phyloP scores from a whole-genome alignment of 2,113 vertebrate genomes.

The cat (Felis catus) region DNA sequence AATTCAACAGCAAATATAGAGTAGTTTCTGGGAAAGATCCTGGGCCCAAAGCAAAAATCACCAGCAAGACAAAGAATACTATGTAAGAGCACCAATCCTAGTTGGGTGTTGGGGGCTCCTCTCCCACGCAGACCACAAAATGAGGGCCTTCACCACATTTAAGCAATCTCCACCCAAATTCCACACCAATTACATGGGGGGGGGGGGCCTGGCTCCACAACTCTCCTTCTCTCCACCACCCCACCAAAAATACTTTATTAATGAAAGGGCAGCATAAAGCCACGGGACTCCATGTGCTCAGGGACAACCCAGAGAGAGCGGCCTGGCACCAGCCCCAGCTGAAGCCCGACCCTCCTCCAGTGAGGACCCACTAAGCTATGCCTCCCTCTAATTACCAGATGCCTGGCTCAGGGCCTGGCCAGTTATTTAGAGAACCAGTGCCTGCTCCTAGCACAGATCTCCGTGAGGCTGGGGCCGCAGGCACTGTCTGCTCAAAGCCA shows the following conservation, averaged over 20 bases:
- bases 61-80: background rate
- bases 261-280: constrained; percentile 76
- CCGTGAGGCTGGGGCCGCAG: background rate
- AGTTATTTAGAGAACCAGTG: constrained; percentile 58
- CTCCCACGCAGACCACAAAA: constrained; percentile 69
- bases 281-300: constrained; percentile 19
- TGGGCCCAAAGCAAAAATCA: background rate
- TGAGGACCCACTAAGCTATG: background rate
- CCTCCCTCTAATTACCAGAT: constrained; percentile 65
- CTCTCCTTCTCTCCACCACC: constrained; percentile 18
- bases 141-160: constrained; percentile 32
- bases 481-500: background rate
- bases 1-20: constrained; percentile 45
- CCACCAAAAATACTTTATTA: constrained; percentile 76
- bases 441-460: background rate
- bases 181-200: constrained; percentile 67
- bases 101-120: background rate
- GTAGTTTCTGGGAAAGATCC: constrained; percentile 23
- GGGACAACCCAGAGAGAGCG: background rate
- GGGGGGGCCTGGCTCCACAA: background rate
- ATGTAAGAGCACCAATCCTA: background rate
- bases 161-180: constrained; percentile 68
- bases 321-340: constrained; percentile 30
- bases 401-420: background rate
- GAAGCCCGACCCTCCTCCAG: constrained; percentile 48